phyloP scores from a whole-genome alignment of 2,113 vertebrate genomes.

The Sminthopsis crassicaudata region DNA sequence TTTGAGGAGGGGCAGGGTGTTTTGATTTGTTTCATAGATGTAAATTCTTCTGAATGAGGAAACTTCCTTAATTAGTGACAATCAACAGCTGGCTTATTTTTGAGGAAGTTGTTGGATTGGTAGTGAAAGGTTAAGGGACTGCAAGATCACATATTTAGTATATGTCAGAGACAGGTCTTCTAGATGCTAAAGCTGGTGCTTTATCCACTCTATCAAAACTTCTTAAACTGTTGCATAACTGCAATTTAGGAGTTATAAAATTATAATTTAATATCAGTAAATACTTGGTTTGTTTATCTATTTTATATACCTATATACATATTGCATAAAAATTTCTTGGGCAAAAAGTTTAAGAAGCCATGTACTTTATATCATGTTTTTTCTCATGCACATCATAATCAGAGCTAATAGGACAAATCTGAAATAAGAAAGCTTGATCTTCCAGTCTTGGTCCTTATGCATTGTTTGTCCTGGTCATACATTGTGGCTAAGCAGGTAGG shows the following conservation, averaged over 20 bases:
- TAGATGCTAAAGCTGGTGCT: neutral
- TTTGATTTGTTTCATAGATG: neutral
- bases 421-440: neutral
- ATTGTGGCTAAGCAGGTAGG: neutral
- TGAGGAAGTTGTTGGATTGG: neutral
- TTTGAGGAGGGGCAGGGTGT: neutral
- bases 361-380: neutral
- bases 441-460: neutral
- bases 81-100: neutral
- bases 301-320: no score
- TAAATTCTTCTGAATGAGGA: neutral
- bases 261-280: no score
- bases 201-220: neutral
- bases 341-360: no score
- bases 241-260: no score
- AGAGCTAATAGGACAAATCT: neutral
- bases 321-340: no score
- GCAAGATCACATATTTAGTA: neutral
- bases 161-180: neutral
- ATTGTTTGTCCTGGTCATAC: neutral
- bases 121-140: neutral
- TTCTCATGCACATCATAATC: neutral
- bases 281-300: no score
- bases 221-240: no score
- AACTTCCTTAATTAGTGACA: neutral